Conservation (phyloP, 2,797 vertebrate genomes). For the Aplochiton taeniatus region DNA sequence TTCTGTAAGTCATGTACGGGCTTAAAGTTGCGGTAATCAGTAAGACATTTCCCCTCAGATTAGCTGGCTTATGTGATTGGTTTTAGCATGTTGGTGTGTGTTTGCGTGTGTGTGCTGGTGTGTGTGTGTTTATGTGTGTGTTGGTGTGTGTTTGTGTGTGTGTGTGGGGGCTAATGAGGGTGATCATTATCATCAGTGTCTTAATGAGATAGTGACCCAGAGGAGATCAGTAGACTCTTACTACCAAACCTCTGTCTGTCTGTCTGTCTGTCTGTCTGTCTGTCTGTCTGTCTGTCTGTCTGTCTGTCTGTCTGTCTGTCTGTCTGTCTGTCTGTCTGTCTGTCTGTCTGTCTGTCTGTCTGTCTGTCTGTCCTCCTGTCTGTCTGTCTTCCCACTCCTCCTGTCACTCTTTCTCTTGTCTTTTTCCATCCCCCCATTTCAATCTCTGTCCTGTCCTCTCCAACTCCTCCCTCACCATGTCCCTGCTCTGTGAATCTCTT, state of each 20-base stretch:
- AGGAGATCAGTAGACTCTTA: conserved; percentile 48
- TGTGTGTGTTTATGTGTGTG: background rate
- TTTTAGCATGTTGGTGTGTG: conserved; percentile 24
- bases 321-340: background rate
- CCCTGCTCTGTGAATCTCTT: background rate
- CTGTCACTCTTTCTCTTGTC: background rate
- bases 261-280: background rate
- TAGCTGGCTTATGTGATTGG: conserved; percentile 56
- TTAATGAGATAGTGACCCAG: conserved; percentile 61
- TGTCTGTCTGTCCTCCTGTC: background rate
- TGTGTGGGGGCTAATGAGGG: conserved; percentile 43
- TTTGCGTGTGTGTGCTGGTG: conserved; percentile 20
- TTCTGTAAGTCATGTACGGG: conserved; percentile 54
- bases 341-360: background rate
- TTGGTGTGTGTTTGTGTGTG: background rate
- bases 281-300: background rate
- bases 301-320: background rate
- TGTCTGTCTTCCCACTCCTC: background rate
- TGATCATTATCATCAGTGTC: conserved; percentile 65
- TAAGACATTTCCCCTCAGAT: conserved; percentile 68
- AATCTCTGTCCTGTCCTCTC: background rate
- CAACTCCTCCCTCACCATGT: background rate
- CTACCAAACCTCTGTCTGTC: background rate
- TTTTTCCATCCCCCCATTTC: background rate
- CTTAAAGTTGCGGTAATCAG: conserved; percentile 71